These are phyloP conservation scores for Oligia latruncula DNA, from an alignment of 2,888 invertebrate species.

Conservation along the genomic window DNA sequence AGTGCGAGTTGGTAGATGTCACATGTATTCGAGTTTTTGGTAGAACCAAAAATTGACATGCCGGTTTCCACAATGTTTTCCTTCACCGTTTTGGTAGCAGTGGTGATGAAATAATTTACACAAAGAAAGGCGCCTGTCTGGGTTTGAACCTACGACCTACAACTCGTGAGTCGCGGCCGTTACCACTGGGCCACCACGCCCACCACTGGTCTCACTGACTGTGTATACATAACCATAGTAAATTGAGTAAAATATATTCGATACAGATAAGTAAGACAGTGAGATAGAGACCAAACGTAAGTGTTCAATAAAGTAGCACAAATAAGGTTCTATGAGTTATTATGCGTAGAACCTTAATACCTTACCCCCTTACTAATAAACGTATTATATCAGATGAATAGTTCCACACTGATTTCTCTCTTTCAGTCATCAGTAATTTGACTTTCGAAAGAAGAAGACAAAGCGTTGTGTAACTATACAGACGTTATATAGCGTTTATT, in stretches of 20 bases:
- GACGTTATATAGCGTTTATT: no score
- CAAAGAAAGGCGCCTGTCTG: no score
- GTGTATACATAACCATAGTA: neutral
- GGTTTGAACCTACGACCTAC: no score
- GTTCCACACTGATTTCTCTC: no score
- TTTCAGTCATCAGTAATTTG: no score
- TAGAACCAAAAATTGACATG: neutral
- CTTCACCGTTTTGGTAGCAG: neutral
- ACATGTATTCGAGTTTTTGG: neutral
- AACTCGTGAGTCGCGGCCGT: neutral
- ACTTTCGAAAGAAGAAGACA: no score
- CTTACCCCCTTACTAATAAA: neutral
- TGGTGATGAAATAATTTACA: neutral
- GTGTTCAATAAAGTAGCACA: neutral
- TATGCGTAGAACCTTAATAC: neutral
- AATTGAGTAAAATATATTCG: neutral
- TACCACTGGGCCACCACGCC: neutral
- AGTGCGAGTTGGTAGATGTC: neutral
- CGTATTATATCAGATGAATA: no score
- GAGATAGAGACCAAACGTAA: neutral
- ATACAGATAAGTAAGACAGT: neutral
- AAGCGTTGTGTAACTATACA: no score
- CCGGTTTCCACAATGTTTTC: neutral
- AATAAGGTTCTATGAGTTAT: conserved; percentile 1
- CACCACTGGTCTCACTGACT: neutral